These are phyloP conservation scores for Cosmopolites sordidus DNA, from an alignment of 2,888 invertebrate species.

Conservation along the genomic window DNA sequence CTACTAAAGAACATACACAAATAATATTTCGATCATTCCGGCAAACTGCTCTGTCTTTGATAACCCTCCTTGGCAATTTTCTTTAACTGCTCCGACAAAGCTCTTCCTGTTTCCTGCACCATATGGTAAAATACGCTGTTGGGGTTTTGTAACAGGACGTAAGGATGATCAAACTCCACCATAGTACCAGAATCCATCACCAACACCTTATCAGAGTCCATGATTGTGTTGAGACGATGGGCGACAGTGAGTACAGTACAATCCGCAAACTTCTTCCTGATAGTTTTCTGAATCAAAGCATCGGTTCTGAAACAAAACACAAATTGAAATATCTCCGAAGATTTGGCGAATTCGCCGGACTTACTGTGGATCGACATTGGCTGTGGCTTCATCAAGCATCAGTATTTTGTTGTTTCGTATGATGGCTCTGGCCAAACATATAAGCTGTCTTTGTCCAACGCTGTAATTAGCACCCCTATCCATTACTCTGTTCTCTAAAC, in stretches of 20 bases:
- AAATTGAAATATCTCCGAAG: not conserved
- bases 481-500: constrained; percentile 65
- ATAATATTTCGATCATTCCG: constrained; percentile 27
- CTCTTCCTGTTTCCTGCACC: constrained; percentile 62
- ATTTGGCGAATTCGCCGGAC: constrained; percentile 29
- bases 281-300: constrained; percentile 77
- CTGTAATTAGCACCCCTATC: constrained; percentile 81
- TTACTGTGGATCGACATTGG: constrained; percentile 85
- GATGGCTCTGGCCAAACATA: constrained; percentile 86
- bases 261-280: constrained; percentile 70
- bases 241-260: constrained; percentile 90
- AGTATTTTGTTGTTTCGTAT: constrained; percentile 77
- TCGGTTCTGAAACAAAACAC: constrained; percentile 56
- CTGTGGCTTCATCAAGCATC: constrained; percentile 88
- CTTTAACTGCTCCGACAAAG: constrained; percentile 43
- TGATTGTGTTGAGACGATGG: constrained; percentile 86
- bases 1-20: not conserved
- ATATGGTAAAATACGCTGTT: constrained; percentile 60
- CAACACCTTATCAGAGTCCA: constrained; percentile 85
- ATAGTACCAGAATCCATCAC: constrained; percentile 80
- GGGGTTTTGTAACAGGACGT: constrained; percentile 57
- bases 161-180: constrained; percentile 75
- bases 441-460: constrained; percentile 84
- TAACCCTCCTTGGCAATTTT: constrained; percentile 43
- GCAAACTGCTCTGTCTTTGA: constrained; percentile 32